Evolutionary conservation across 1,140 invertebrate species (phyloP).

Genomic region (Scylla paramamosain): DNA sequence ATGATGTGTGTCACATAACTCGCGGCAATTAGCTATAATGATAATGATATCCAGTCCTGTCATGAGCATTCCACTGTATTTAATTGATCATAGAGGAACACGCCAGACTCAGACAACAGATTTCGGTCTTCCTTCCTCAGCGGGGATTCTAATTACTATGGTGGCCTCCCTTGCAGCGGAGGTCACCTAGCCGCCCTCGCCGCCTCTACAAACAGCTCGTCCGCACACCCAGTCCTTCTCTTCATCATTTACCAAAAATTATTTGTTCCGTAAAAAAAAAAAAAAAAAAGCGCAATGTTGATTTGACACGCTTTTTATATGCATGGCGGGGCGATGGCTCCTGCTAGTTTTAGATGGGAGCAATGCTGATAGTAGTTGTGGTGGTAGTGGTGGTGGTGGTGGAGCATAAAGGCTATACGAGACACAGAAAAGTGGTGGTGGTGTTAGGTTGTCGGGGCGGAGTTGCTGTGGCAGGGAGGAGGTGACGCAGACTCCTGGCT

Average conservation of each 20-base stretch:
- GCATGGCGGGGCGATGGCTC: background rate
- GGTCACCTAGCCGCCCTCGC: background rate
- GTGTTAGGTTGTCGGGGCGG: background rate
- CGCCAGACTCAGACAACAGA: background rate
- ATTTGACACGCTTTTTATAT: no score
- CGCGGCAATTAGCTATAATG: slow-evolving; percentile 29
- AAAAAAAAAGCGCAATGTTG: background rate
- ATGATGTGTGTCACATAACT: slow-evolving; percentile 51
- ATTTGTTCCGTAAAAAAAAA: background rate
- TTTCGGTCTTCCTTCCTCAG: background rate
- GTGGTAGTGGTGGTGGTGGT: background rate
- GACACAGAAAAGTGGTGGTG: background rate
- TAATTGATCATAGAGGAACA: slow-evolving; percentile 44
- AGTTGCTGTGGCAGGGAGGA: background rate
- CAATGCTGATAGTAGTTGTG: background rate
- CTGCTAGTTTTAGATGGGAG: no score
- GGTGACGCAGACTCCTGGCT: background rate
- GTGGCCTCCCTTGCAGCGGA: background rate
- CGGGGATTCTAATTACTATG: background rate
- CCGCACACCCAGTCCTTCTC: background rate
- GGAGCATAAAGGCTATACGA: background rate
- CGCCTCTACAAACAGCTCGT: background rate
- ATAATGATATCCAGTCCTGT: slow-evolving; percentile 31
- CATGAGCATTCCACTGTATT: background rate
- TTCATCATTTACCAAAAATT: background rate